Conservation (phyloP, 2,797 vertebrate species). For the Cossypha dichroa region DNA sequence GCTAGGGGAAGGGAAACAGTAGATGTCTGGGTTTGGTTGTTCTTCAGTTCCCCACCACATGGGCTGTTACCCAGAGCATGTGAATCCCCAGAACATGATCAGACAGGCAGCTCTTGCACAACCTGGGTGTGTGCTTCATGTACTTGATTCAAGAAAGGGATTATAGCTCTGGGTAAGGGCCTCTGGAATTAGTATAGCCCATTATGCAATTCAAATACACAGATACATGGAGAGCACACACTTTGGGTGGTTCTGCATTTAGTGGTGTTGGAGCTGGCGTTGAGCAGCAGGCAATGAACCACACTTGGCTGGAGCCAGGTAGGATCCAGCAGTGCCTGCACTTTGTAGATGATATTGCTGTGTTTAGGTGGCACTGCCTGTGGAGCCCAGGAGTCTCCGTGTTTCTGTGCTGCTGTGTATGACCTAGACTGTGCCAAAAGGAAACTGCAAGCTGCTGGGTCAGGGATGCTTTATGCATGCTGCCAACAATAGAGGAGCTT, state of each 20-base stretch:
- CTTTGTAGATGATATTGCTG: too few relatives aligned
- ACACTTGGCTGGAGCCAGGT: not conserved
- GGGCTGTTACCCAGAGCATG: not conserved
- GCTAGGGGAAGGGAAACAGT: not conserved
- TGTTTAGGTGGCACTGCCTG: not conserved
- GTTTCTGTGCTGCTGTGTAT: not conserved
- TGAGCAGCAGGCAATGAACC: not conserved
- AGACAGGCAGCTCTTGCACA: not conserved
- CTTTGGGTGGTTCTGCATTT: not conserved
- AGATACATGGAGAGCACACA: not conserved
- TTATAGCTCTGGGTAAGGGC: not conserved
- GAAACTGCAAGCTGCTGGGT: not conserved
- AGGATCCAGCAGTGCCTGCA: not conserved
- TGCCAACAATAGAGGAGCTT: not conserved
- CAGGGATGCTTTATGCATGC: not conserved
- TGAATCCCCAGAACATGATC: accelerated
- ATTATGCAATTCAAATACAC: not conserved
- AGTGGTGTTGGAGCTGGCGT: accelerated
- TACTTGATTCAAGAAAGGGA: not conserved
- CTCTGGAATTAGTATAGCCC: not conserved
- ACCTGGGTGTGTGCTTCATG: accelerated
- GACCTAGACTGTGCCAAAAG: not conserved
- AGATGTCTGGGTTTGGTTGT: not conserved
- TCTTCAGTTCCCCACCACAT: not conserved
- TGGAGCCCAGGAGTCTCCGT: not conserved